A percentile compares a stretch with the other conserved stretches of the same genome.
Evolutionary conservation across 2,113 vertebrate genomes (phyloP).

Genomic region (Perca schrenkii): DNA sequence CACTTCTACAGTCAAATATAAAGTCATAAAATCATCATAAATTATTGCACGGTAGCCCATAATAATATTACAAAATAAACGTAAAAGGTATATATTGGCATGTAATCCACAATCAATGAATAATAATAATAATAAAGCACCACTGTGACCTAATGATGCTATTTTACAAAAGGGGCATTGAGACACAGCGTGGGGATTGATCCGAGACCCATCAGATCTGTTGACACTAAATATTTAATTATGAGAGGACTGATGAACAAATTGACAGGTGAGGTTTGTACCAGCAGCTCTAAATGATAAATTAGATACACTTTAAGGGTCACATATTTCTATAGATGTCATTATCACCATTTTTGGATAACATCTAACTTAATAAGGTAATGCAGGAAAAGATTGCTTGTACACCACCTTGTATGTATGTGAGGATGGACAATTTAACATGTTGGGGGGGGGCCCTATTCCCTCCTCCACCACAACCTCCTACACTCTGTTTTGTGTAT

Average conservation of each 20-base stretch:
- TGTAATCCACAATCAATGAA: not conserved
- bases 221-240: not conserved
- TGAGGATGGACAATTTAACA: not conserved
- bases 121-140: not conserved
- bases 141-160: not conserved
- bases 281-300: not conserved
- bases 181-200: not conserved
- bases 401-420: not conserved
- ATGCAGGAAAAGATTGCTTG: not conserved
- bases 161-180: not conserved
- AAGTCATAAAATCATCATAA: not conserved
- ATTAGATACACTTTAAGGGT: not conserved
- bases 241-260: not conserved
- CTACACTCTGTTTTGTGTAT: not conserved
- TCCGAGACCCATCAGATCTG: not conserved
- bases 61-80: not conserved
- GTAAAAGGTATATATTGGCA: not conserved
- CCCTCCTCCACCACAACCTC: too few species aligned
- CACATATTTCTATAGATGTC: not conserved
- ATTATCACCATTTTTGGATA: not conserved
- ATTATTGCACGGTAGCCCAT: not conserved
- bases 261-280: not conserved
- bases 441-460: too few species aligned
- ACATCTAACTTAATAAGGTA: too few species aligned
- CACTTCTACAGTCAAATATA: not conserved